A percentile compares a stretch with the other conserved stretches of the same genome.
phyloP scores from a whole-genome alignment of 53 echinoderm and acorn worm species.

The Henricia sp. region DNA sequence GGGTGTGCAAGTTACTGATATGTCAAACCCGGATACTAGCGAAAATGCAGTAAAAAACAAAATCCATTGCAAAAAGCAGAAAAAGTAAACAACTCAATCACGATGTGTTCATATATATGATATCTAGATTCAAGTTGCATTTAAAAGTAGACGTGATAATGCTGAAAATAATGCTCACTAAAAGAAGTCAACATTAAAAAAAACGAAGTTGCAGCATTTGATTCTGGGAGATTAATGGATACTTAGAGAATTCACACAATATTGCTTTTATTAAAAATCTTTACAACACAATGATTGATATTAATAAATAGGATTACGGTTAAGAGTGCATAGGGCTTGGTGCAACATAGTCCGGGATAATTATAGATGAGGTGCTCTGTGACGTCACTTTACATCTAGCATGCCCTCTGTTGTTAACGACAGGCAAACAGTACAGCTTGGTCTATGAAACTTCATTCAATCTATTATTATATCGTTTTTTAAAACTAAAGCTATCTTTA shows the following conservation, averaged over 20 bases:
- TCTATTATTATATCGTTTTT: too few relatives aligned
- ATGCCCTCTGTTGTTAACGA: too few relatives aligned
- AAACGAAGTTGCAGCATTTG: conserved; percentile 47
- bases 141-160: too few relatives aligned
- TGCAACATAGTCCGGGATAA: neutral
- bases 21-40: neutral
- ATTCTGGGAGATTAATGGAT: neutral
- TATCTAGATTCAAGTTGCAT: too few relatives aligned
- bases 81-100: too few relatives aligned
- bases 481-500: too few relatives aligned
- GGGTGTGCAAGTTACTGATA: neutral
- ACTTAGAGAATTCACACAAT: conserved; percentile 23
- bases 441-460: too few relatives aligned
- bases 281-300: neutral
- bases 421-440: too few relatives aligned
- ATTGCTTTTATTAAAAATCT: conserved; percentile 20
- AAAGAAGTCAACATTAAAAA: neutral
- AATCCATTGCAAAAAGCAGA: too few relatives aligned
- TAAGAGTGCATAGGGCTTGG: conserved; percentile 25
- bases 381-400: too few relatives aligned
- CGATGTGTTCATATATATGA: too few relatives aligned
- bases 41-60: neutral
- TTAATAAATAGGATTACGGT: conserved; percentile 21
- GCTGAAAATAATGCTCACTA: neutral
- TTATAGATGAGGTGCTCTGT: too few relatives aligned